Conservation (phyloP, 2,113 vertebrate species). For the Tenrec ecaudatus region DNA sequence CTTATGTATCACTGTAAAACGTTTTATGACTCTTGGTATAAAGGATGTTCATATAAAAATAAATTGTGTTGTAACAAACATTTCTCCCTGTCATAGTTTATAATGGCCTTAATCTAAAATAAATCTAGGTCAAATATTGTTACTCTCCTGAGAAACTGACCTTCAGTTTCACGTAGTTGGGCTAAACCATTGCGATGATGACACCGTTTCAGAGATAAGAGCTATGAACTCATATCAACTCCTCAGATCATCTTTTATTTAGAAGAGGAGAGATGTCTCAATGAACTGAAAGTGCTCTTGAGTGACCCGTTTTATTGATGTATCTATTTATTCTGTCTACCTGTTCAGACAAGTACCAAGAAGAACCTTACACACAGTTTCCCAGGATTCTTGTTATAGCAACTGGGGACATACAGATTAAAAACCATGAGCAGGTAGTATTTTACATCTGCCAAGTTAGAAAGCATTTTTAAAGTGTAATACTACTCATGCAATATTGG, state of each 20-base stretch:
- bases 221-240: slow-evolving; percentile 59
- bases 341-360: background rate
- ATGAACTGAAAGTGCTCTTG: slow-evolving; percentile 76
- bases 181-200: slow-evolving; percentile 70
- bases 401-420: slow-evolving; percentile 9
- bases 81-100: slow-evolving; percentile 68
- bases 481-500: background rate
- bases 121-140: slow-evolving; percentile 71
- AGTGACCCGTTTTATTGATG: slow-evolving; percentile 36
- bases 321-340: slow-evolving; percentile 12
- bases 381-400: background rate
- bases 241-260: slow-evolving; percentile 78
- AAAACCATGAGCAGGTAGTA: slow-evolving; percentile 44
- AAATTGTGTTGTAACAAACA: slow-evolving; percentile 69
- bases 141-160: slow-evolving; percentile 70
- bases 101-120: slow-evolving; percentile 67
- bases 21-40: slow-evolving; percentile 70
- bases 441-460: slow-evolving; percentile 58
- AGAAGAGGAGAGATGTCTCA: slow-evolving; percentile 77
- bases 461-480: slow-evolving; percentile 42
- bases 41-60: slow-evolving; percentile 74
- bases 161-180: slow-evolving; percentile 65
- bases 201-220: slow-evolving; percentile 71
- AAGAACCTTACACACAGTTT: background rate
- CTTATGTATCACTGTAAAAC: slow-evolving; percentile 75